Conservation (phyloP, 2,797 vertebrate genomes). For the Molossus molossus region DNA sequence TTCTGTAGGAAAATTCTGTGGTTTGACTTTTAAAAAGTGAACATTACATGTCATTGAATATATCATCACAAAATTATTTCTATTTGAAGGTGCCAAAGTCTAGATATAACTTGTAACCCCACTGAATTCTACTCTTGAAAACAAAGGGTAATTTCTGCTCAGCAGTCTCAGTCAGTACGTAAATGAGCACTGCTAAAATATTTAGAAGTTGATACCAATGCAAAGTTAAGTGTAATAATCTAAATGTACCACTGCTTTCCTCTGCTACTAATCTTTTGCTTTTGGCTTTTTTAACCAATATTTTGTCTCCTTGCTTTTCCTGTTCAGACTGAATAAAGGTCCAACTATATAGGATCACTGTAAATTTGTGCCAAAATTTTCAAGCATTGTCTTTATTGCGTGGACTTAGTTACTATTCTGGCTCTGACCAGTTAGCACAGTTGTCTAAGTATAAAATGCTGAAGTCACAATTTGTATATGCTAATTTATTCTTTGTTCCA, state of each 20-base stretch:
- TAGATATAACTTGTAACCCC: conserved; percentile 83
- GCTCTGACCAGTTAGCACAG: background rate
- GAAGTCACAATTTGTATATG: background rate
- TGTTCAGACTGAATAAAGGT: conserved; percentile 79
- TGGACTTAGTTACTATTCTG: background rate
- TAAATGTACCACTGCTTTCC: conserved; percentile 84
- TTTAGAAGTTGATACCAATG: conserved; percentile 89
- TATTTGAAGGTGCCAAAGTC: conserved; percentile 84
- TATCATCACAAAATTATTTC: conserved; percentile 81
- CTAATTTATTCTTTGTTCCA: background rate
- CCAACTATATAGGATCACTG: conserved; percentile 46
- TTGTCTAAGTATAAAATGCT: background rate
- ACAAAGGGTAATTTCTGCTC: conserved; percentile 89
- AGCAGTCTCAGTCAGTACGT: conserved; percentile 89
- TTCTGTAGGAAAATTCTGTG: conserved; percentile 80
- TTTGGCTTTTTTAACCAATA: conserved; percentile 88
- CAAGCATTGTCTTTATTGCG: background rate
- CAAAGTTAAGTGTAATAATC: conserved; percentile 88
- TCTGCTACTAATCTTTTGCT: conserved; percentile 88
- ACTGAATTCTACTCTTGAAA: conserved; percentile 87
- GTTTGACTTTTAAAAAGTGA: conserved; percentile 85
- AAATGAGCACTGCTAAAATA: conserved; percentile 90
- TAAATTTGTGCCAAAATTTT: conserved; percentile 7
- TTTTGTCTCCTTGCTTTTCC: conserved; percentile 85
- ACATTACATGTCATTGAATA: conserved; percentile 83